Evolutionary conservation across 53 echinoderm and acorn worm species (phyloP).

Genomic region (Apostichopus leukothele): DNA sequence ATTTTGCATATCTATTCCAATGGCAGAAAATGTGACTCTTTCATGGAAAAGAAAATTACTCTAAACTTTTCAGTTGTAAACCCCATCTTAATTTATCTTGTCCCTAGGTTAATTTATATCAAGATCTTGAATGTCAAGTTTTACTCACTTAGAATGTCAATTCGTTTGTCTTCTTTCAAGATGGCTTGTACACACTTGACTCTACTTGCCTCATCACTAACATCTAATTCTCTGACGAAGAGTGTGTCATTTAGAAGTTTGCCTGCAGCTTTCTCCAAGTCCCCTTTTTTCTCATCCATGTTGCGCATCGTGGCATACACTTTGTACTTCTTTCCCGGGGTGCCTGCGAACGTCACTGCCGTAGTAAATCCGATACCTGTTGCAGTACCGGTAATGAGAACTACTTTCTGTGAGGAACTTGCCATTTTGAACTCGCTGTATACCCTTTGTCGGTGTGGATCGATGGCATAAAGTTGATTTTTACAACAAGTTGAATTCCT

Average conservation of each 20-base stretch:
- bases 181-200: constrained; percentile 27
- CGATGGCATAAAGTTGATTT: too few species aligned
- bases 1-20: too few species aligned
- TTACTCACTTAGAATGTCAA: constrained; percentile 28
- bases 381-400: constrained; percentile 26
- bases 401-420: neutral
- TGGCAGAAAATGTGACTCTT: too few species aligned
- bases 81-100: too few species aligned
- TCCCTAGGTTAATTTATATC: too few species aligned
- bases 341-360: constrained; percentile 14
- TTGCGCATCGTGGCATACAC: constrained; percentile 41
- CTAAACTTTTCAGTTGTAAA: too few species aligned
- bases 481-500: too few species aligned
- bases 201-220: neutral
- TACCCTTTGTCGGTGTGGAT: too few species aligned
- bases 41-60: too few species aligned
- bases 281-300: constrained; percentile 24
- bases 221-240: constrained; percentile 31
- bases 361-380: constrained; percentile 26
- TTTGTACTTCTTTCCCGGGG: constrained; percentile 6
- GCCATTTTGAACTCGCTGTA: neutral
- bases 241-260: constrained; percentile 17
- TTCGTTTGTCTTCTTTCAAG: constrained; percentile 22
- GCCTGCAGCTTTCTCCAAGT: constrained; percentile 33
- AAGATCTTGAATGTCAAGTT: too few species aligned